Base-by-base conservation (phyloP, 1,140 invertebrate species). In the Oryctes rhinoceros region DNA sequence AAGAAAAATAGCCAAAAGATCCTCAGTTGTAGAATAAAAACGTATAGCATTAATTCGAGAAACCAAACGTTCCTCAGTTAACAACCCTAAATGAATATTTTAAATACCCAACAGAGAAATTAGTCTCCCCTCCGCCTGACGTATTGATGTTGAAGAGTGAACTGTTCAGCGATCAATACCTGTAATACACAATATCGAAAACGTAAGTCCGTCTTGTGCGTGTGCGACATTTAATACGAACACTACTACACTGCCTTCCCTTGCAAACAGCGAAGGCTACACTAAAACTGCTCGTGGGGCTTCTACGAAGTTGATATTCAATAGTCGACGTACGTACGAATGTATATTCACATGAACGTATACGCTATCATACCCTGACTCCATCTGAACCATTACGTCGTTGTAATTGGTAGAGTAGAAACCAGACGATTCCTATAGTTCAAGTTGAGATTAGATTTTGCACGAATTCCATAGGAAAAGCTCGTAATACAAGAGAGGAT, bases 161-260 rank as follows among this genome's bases (percentile, higher is more conserved):
- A 59, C 53, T 59, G n/a, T 59, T 15, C n/a, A 18, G 13, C 53
- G 53, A 59, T 59, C 53, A 59, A 59, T 59, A 59, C 18, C 15
- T 59, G 53, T 59, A 59, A 59, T 59, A 39, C 39, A 39, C 7
- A 15, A 59, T n/a, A 59, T 18, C 11, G 53, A 59, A 59, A 59
- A 59, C 53, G 53, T 59, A 59, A 15, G 53, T 59, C 53, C 53
- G n/a, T 18, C 53, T 59, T 59, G 15, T n/a, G 18, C 53, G 53
- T 59, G 53, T 59, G n/a, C n/a, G 15, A 4, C n/a, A 30, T 30
- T 30, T 30, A 30, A 30, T 30, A 59, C 39, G 9, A 59, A 59
- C 7, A 59, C 53, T 44, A 30, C 5, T 5, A 44, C 39, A 44
- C 39, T 10, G 5, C 2, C 9, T 3, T 10, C 3, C 39, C 39